A percentile compares a stretch with the other conserved stretches of the same genome.
These are phyloP conservation scores for Leptinotarsa lineolata DNA, from an alignment of 1,140 invertebrate genomes.

Conservation along the genomic window DNA sequence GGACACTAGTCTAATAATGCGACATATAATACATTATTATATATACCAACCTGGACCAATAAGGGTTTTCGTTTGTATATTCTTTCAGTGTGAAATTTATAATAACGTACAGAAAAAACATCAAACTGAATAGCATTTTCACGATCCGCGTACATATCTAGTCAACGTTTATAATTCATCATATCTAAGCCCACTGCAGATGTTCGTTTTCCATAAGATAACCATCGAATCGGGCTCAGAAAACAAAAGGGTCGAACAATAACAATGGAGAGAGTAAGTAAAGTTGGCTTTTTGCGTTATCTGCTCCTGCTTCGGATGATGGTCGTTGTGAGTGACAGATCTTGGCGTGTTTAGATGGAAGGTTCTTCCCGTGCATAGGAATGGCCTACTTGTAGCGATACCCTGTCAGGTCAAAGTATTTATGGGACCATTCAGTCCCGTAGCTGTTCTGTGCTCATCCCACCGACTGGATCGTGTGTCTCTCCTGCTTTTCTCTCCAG, in stretches of 20 bases:
- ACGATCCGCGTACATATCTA: too few relatives aligned
- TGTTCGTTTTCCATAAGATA: slow-evolving; percentile 17
- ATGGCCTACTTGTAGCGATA: slow-evolving; percentile 53
- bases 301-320: slow-evolving; percentile 36
- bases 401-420: slow-evolving; percentile 47
- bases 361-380: slow-evolving; percentile 53
- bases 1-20: too few relatives aligned
- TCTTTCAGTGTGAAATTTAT: too few relatives aligned
- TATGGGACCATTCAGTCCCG: slow-evolving; percentile 44
- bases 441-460: slow-evolving; percentile 23
- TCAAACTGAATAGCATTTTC: too few relatives aligned
- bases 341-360: slow-evolving; percentile 54
- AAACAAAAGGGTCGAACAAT: slow-evolving; percentile 18
- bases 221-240: slow-evolving; percentile 15
- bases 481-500: slow-evolving; percentile 44
- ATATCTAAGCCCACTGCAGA: slow-evolving; percentile 6
- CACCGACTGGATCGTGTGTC: slow-evolving; percentile 20
- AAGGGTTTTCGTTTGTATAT: too few relatives aligned
- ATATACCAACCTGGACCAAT: too few relatives aligned
- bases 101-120: too few relatives aligned
- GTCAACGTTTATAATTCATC: slow-evolving; percentile 8
- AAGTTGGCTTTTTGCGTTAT: slow-evolving; percentile 35
- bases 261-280: slow-evolving; percentile 18
- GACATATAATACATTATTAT: too few relatives aligned
- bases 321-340: slow-evolving; percentile 53